Conservation (phyloP, 2,113 vertebrate genomes). For the Sialia sialis region DNA sequence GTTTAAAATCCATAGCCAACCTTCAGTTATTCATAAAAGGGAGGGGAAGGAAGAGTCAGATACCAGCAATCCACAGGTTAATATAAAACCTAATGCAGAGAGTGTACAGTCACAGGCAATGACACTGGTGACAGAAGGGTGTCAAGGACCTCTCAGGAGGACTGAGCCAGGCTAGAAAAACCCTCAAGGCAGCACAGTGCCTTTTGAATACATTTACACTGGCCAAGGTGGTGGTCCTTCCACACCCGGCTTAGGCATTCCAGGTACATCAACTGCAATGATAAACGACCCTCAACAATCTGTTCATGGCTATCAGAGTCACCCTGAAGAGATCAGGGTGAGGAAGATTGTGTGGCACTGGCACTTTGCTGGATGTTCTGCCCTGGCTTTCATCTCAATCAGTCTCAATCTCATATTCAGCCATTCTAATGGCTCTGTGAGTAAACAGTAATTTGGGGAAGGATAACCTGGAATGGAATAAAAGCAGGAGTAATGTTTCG, state of each 20-base stretch:
- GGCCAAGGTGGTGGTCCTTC: background rate
- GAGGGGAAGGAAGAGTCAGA: background rate
- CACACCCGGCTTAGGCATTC: background rate
- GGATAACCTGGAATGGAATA: background rate
- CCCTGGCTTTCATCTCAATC: background rate
- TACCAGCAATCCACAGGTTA: background rate
- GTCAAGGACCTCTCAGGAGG: background rate
- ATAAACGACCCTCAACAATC: background rate
- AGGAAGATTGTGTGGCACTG: background rate
- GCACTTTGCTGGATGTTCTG: background rate
- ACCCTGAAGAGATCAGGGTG: background rate
- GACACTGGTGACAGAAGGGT: background rate
- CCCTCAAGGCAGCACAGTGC: background rate
- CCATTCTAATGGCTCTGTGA: background rate
- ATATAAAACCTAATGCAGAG: background rate
- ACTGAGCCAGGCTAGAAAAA: background rate
- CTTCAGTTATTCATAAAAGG: background rate
- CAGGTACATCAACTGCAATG: rapidly evolving
- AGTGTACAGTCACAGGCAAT: background rate
- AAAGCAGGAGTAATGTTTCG: background rate
- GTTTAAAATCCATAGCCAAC: background rate
- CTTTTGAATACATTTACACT: background rate
- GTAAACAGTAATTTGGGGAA: background rate
- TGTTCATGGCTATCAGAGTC: background rate
- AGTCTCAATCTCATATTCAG: background rate